Conservation (phyloP, 1,140 invertebrate species). For the Drosophila seguyi region DNA sequence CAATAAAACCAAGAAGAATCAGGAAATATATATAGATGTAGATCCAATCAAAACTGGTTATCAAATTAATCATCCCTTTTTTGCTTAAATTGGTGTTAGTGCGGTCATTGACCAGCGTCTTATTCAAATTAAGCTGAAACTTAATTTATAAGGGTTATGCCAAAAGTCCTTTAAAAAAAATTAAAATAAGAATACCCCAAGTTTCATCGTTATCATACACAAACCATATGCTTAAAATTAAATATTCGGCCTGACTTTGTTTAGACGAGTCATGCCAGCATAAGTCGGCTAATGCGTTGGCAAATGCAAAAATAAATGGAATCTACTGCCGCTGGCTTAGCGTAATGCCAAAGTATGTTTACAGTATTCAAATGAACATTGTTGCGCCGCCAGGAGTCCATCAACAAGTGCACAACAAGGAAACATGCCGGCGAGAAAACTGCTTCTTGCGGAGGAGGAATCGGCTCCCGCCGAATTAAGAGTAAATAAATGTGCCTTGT, state of each 20-base stretch:
- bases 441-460: background rate
- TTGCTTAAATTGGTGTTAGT: no score
- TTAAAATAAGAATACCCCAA: background rate
- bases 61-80: background rate
- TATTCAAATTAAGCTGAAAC: background rate
- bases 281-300: slow-evolving; percentile 24
- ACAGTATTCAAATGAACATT: slow-evolving; percentile 52
- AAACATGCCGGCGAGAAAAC: slow-evolving; percentile 3
- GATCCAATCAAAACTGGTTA: background rate
- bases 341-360: slow-evolving; percentile 42
- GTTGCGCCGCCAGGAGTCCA: slow-evolving; percentile 31
- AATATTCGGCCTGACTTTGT: slow-evolving; percentile 21
- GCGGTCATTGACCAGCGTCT: background rate
- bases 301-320: slow-evolving; percentile 37
- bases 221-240: slow-evolving; percentile 8
- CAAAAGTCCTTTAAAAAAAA: background rate
- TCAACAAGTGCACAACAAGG: slow-evolving; percentile 43
- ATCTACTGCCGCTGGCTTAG: slow-evolving; percentile 37
- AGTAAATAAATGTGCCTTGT: slow-evolving; percentile 48
- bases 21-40: background rate
- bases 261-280: slow-evolving; percentile 13
- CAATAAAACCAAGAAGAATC: slow-evolving; percentile 4
- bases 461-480: slow-evolving; percentile 22
- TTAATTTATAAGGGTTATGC: no score
- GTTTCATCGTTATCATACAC: slow-evolving; percentile 1